Percentiles rank a stretch among this genome's conserved stretches.
Conservation (phyloP, 2,888 invertebrate species). For the Tetragonula carbonaria region DNA sequence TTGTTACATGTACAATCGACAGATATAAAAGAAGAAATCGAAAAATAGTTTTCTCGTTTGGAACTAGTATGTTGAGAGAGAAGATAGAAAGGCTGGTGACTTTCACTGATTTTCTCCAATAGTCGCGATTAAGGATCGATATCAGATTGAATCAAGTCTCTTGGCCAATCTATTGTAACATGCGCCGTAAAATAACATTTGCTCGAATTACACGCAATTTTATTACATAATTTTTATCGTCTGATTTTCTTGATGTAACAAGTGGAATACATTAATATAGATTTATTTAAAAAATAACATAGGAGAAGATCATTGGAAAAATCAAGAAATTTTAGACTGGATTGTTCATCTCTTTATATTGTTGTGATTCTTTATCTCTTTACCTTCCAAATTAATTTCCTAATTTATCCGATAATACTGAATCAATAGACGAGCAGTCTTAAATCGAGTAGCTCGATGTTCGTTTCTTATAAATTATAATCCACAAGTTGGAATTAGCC, state of each 20-base stretch:
- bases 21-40: not conserved
- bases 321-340: not conserved
- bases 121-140: not conserved
- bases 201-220: not conserved
- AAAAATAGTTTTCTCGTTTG: not conserved
- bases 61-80: not conserved
- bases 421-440: too few species aligned
- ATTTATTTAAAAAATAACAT: not conserved
- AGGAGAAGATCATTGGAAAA: not conserved
- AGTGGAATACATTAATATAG: not conserved
- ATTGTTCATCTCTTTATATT: too few species aligned
- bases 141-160: not conserved
- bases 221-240: not conserved
- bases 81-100: conserved; percentile 4
- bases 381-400: too few species aligned
- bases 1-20: too few species aligned
- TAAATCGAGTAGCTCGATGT: too few species aligned
- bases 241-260: not conserved
- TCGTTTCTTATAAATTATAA: too few species aligned
- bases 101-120: conserved; percentile 22
- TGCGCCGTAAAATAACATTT: not conserved
- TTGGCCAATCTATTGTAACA: not conserved
- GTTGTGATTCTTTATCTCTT: too few species aligned
- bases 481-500: too few species aligned
- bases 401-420: too few species aligned